Percentiles rank a stretch among this genome's conserved stretches.
Evolutionary conservation across 2,113 vertebrate genomes (phyloP).

Genomic region (Willisornis vidua): DNA sequence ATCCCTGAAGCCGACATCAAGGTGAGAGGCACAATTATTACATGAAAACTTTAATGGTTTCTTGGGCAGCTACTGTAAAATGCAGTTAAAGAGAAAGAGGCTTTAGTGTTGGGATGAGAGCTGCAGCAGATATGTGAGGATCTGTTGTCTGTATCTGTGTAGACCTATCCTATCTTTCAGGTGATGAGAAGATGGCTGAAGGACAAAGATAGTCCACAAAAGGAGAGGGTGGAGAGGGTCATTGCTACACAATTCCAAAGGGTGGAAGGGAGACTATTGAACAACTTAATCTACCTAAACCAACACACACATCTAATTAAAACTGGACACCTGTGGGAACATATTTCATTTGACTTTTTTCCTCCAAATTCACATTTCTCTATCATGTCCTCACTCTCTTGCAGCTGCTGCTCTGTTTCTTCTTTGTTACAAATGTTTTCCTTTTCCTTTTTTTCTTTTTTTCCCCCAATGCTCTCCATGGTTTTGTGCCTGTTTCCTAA

Average conservation of each 20-base stretch:
- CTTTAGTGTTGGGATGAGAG: no score
- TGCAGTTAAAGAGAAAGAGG: background rate
- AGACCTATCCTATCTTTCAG: background rate
- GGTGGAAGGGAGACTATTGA: no score
- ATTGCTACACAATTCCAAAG: background rate
- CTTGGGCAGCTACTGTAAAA: background rate
- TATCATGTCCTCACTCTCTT: background rate
- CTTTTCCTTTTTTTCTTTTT: no score
- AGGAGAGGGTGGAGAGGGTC: background rate
- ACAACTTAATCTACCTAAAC: no score
- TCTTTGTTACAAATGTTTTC: no score
- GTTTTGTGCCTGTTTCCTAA: no score
- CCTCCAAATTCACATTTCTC: background rate
- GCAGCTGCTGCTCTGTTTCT: background rate
- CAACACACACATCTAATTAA: no score
- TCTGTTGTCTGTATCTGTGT: background rate
- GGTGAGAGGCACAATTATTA: background rate
- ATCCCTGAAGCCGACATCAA: background rate
- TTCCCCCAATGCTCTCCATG: no score
- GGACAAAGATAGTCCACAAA: background rate
- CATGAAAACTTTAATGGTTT: background rate
- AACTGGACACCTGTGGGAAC: no score
- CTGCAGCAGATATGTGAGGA: accelerated
- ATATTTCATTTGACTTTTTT: no score
- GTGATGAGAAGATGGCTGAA: background rate